These are phyloP conservation scores for Clupea harengus DNA, from an alignment of 2,113 vertebrate species.

Conservation along the genomic window DNA sequence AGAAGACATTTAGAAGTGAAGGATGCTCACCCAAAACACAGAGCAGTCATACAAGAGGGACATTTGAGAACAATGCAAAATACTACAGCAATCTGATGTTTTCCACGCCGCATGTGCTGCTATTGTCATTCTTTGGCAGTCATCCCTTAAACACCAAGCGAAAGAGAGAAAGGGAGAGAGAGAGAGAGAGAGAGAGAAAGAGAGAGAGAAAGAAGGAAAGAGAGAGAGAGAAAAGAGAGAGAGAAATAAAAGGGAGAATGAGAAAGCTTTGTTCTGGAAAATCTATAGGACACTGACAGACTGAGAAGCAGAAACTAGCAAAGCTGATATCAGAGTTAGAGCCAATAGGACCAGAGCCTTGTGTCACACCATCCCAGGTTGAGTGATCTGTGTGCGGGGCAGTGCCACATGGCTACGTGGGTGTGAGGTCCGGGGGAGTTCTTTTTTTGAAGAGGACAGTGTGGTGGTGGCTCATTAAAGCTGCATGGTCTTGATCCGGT, in stretches of 20 bases:
- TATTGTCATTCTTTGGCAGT: constrained; percentile 3
- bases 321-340: not conserved
- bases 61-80: constrained; percentile 7
- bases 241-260: not conserved
- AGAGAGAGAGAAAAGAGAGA: constrained; percentile 23
- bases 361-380: not conserved
- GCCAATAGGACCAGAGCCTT: not conserved
- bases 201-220: constrained; percentile 37
- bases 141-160: not conserved
- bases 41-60: not conserved
- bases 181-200: constrained; percentile 31
- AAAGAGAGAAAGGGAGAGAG: not conserved
- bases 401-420: not conserved
- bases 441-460: constrained; percentile 45
- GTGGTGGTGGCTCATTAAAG: constrained; percentile 70
- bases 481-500: constrained; percentile 57
- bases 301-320: not conserved
- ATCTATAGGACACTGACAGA: not conserved
- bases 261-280: not conserved
- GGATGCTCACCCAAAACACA: not conserved
- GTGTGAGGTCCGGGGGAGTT: constrained; percentile 11
- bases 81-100: constrained; percentile 5
- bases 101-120: not conserved
- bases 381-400: not conserved
- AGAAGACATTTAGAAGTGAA: not conserved